These are phyloP conservation scores for Pseudomyrmex sp. DNA, from an alignment of 1,140 invertebrate species.

Conservation along the genomic window DNA sequence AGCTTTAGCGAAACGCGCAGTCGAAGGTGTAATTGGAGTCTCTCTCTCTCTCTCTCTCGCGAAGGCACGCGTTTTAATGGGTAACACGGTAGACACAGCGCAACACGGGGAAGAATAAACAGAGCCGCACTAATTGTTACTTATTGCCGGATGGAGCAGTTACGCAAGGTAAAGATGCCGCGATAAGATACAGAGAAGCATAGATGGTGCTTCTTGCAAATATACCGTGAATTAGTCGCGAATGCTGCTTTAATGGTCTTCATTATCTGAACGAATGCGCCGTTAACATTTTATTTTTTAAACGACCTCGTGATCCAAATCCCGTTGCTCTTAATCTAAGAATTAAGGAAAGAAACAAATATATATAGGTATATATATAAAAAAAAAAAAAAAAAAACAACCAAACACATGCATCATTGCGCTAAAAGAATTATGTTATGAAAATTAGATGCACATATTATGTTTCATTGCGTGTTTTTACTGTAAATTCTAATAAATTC, in stretches of 20 bases:
- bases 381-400: no score
- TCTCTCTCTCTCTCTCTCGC: background rate
- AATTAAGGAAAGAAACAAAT: constrained; percentile 20
- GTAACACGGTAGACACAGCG: constrained; percentile 11
- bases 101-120: constrained; percentile 4
- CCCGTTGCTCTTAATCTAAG: constrained; percentile 11
- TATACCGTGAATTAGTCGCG: constrained; percentile 45
- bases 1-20: constrained; percentile 3
- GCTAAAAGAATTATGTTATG: background rate
- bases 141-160: constrained; percentile 56
- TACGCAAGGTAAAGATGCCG: constrained; percentile 34
- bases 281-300: constrained; percentile 41
- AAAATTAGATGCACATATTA: constrained; percentile 6
- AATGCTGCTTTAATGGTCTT: constrained; percentile 36
- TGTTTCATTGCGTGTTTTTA: no score
- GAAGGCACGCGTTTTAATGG: constrained; percentile 26
- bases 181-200: constrained; percentile 29
- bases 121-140: constrained; percentile 62
- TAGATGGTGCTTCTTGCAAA: constrained; percentile 36
- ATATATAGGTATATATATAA: no score
- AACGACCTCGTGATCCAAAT: constrained; percentile 19
- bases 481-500: no score
- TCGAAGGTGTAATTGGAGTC: constrained; percentile 9
- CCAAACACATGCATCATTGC: no score
- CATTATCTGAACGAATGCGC: constrained; percentile 41